Conservation (phyloP, 2,113 vertebrate genomes). For the Oceanodroma tethys region DNA sequence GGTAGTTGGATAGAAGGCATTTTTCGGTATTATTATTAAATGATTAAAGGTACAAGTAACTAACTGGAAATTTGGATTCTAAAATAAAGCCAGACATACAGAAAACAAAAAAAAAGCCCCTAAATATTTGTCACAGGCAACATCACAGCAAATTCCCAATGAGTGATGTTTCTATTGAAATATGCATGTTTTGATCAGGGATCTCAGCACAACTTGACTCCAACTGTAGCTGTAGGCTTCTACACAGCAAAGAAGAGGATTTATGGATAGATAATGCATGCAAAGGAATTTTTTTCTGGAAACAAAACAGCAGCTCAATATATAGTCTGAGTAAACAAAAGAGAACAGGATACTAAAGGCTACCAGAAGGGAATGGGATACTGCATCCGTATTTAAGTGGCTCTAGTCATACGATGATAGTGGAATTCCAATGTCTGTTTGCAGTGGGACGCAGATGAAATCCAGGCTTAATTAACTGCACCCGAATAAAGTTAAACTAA, state of each 20-base stretch:
- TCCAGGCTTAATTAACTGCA: neutral
- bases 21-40: neutral
- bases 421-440: neutral
- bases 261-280: neutral
- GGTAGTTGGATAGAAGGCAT: neutral
- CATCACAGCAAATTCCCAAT: neutral
- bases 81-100: neutral
- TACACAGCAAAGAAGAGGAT: neutral
- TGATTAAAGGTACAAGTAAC: neutral
- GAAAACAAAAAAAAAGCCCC: neutral
- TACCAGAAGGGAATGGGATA: neutral
- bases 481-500: neutral
- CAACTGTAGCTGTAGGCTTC: neutral
- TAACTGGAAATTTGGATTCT: neutral
- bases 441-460: neutral
- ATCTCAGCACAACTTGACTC: neutral
- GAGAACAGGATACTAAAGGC: neutral
- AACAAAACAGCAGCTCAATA: neutral
- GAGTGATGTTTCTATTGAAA: neutral
- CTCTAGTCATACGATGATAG: fast-evolving
- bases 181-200: neutral
- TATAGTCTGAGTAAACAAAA: neutral
- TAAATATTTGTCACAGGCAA: neutral
- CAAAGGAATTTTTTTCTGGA: neutral
- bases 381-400: neutral